These are phyloP conservation scores for Corythornis vintsioides DNA, from an alignment of 2,113 vertebrate species.

Conservation along the genomic window DNA sequence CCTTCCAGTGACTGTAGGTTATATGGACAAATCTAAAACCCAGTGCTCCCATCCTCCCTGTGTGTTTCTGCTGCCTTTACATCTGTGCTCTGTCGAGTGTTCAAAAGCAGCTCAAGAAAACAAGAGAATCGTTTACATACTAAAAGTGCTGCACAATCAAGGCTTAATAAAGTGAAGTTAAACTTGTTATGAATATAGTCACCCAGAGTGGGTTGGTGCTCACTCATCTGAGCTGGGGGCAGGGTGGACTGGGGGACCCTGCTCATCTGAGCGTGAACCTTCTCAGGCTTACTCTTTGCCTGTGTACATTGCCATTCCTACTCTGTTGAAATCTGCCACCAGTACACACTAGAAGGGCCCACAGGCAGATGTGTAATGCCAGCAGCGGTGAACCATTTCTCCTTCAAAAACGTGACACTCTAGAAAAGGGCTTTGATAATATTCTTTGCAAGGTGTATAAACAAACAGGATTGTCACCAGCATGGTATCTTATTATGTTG, in stretches of 20 bases:
- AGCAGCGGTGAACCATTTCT: not conserved
- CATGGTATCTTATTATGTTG: not conserved
- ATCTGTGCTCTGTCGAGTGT: not conserved
- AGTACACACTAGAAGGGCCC: not conserved
- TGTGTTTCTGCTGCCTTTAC: not conserved
- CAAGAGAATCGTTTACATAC: not conserved
- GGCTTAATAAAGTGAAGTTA: not conserved
- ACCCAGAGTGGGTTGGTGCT: not conserved
- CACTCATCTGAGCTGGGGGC: not conserved
- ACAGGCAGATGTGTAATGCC: not conserved
- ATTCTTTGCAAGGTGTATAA: not conserved
- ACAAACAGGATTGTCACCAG: constrained; percentile 27
- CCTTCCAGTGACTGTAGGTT: not conserved
- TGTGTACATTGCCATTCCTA: not conserved
- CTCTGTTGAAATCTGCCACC: not conserved
- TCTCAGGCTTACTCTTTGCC: not conserved
- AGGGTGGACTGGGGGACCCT: not conserved
- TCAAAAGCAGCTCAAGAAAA: not conserved
- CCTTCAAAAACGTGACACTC: constrained; percentile 9
- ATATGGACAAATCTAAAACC: not conserved
- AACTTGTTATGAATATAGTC: not conserved
- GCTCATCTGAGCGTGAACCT: not conserved
- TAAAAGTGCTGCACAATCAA: not conserved
- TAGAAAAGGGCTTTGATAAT: constrained; percentile 10
- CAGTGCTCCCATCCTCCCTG: rapidly evolving